Conservation (phyloP, 2,888 invertebrate species). For the Blomia tropicalis region DNA sequence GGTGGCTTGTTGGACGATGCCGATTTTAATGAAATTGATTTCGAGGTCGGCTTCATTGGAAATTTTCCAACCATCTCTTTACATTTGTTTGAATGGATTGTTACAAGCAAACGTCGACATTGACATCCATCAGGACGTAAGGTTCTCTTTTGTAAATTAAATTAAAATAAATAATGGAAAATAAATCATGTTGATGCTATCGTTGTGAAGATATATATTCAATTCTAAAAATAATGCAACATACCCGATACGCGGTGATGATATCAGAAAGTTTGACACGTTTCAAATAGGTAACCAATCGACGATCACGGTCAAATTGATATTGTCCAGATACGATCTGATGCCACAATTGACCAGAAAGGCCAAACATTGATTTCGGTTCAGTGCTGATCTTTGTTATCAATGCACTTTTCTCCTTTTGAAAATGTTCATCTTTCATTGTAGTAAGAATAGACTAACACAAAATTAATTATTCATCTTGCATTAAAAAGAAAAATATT, state of each 20-base stretch:
- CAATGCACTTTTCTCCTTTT: conserved; percentile 63
- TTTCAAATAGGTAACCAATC: neutral
- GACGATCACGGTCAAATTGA: conserved; percentile 64
- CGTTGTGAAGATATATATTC: too few relatives aligned
- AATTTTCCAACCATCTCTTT: conserved; percentile 1
- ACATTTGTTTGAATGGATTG: neutral
- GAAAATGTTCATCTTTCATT: conserved; percentile 65
- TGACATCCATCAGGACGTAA: neutral
- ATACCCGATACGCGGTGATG: neutral
- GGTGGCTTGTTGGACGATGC: too few relatives aligned
- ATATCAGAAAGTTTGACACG: neutral
- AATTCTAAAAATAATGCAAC: too few relatives aligned
- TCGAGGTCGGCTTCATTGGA: too few relatives aligned
- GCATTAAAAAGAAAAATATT: too few relatives aligned
- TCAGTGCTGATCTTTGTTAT: conserved; percentile 67
- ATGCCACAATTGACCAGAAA: conserved; percentile 57
- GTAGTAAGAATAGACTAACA: too few relatives aligned
- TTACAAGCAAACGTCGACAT: neutral
- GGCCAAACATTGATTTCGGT: conserved; percentile 63
- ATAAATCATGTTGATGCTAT: too few relatives aligned
- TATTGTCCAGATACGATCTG: conserved; percentile 75
- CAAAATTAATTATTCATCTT: too few relatives aligned
- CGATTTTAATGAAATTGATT: too few relatives aligned
- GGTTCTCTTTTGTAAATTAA: neutral
- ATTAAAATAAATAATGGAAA: neutral